Base-by-base conservation (phyloP, 2,113 vertebrate species). In the Centropristis striata region DNA sequence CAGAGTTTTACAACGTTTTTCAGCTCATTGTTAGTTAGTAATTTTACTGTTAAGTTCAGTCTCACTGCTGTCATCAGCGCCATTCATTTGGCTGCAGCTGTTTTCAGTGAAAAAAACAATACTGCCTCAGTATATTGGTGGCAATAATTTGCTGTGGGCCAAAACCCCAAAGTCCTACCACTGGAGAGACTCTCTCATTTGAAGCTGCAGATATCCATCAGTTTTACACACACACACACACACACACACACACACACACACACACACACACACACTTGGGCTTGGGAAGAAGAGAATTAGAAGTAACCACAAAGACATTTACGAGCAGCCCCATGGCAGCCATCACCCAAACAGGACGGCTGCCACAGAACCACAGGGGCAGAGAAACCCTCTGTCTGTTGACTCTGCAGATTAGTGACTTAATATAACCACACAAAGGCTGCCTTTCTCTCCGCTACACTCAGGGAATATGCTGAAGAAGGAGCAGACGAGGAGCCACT, bases 401-500 rank as follows among this genome's bases (percentile, higher is more conserved):
- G 86, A 88, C 82, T 87, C 78, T 81, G 68, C 82, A 88, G 86
- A 91, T 91, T 90, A 90, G 84, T 75, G 86, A 75, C 81, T 87
- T 83, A 83, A 90, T 79, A 64, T 42, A 83, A 83, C 77, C 78
- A 75, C 81, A 91, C 90, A 91, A 88, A 91, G 90, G 36, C 79
- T 7, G 32, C 81, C 84, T 86, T 87, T 91, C 84, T 87, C 64
- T 66, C 27, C 5, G 50, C 23, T 78, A 78, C 60, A 9, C 58
- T 50, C 66, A 32, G 69, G 47, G 57, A 80, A 78, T 59, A 85
- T 54, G 79, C 44, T 75, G 60, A 44, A 75, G 58, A 80, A 41
- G 60, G 42, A 86, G 46, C 61, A 32, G 59, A 49, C 53, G 39
- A 70, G 65, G 41, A 59, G 71, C 73, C 72, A 51, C 67, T 41